Evolutionary conservation across 92 coral and sea anemone genomes (phyloP), one percentile per base, ranked within the genome.

Genomic region (Pocillopora meandrina): DNA sequence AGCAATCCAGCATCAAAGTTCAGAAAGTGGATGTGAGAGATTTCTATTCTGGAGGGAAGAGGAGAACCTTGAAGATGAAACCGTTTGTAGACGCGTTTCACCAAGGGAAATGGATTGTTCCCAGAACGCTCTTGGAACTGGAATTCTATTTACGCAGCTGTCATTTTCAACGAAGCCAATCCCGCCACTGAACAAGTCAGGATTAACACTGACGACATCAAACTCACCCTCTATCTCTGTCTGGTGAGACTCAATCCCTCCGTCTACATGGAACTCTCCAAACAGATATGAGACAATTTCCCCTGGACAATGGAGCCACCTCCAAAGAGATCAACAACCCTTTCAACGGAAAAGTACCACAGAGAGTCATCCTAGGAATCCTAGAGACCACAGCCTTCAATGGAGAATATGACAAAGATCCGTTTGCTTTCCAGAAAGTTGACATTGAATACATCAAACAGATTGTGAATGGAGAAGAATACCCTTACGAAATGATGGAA

Each of bases 381-480:
- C 2, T 85, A 42, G 19, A 64, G 1, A 15, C 69, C 34, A 26
- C 65, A 6, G 12, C 81, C 47, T 34, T 72, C 33, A 86, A 78
- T 33, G 73, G 84, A 19, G 20, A 55, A 6, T 55, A 59, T 19
- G 15, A 26, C 7, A 1, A 19, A 1, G 21, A 64, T 5, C 84
- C 74, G 0, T 86, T 71, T 47, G 17, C 72, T n/a, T 78, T 69
- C 36, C 74, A 72, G 17, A 86, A 86, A 14, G 65, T 74, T n/a
- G 81, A 71, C 1, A 19, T 84, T 57, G 6, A 3, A 0, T 20
- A 23, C 55, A 83, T 88, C 74, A 20, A 75, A 6, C 91, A 88
- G 55, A 17, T 88, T 61, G 75, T 88, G 47, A 52, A 47, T 0
- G 89, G 89, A 1, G 91, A 89, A 72, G 82, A 33, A 56, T 89